Base-by-base conservation (phyloP, 35 echinoderm and acorn worm genomes). In the Nesometra sesokonis region DNA sequence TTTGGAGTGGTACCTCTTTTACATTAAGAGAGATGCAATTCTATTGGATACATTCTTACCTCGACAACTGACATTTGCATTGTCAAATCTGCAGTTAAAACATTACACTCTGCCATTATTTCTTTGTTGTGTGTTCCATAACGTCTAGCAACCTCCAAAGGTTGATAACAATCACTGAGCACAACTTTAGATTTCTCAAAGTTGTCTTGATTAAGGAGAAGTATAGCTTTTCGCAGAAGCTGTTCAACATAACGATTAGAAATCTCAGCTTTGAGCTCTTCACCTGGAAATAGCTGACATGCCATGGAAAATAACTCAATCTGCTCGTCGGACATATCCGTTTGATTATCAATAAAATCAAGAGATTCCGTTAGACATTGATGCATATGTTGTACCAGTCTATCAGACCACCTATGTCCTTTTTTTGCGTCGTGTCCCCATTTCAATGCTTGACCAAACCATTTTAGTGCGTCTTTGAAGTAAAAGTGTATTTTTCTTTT, bases 391-490 rank as follows among this genome's bases (percentile, higher is more conserved):
- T 43, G 4, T 15, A 43, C 38, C 15, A 43, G 15, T 4, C 15
- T 15, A 43, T 43, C 38, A 15, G 38, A 4, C 38, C 38, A 43
- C 4, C 15, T 43, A 43, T 43, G 5, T 7, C 5, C 38, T 7
- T 43, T 43, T 7, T 43, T 15, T 43, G 38, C 38, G 38, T 43
- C 4, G 4, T 43, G 4, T 4, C 38, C 38, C 5, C 4, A 33
- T 3, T 39, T 31, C 29, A 34, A 85, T 11, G 84, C 84, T 33
- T 32, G 35, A 38, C 84, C 33, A 33, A 85, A 67, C 13, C 11
- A 85, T 40, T 85, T 85, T 32, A 85, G 33, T 7, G 84, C 84
- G 30, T 85, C 84, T 67, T 85, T 85, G 47, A 35, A 77, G n/a
- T 46, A 85, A 15, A 21, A 33, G 5, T 7, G 38, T 43, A 15